Conservation (phyloP, 2,888 invertebrate species). For the Eupithecia subumbrata region DNA sequence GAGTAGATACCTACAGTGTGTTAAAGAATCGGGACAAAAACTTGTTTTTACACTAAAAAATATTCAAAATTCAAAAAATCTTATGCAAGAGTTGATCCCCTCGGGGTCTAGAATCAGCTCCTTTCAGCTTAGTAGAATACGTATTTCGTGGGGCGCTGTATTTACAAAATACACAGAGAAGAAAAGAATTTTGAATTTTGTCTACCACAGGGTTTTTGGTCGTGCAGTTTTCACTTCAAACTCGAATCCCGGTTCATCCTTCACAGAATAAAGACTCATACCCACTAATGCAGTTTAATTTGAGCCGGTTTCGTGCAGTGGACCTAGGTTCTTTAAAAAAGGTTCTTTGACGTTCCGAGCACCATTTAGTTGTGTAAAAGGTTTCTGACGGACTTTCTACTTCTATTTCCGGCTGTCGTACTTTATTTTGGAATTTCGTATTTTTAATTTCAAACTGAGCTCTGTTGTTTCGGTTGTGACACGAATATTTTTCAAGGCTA, state of each 20-base stretch:
- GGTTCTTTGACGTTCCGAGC: not conserved
- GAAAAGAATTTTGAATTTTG: too few relatives aligned
- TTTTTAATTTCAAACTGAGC: not conserved
- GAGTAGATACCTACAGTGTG: too few relatives aligned
- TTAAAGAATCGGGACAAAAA: too few relatives aligned
- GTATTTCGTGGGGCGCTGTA: too few relatives aligned
- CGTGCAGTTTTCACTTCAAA: not conserved
- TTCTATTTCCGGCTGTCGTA: not conserved
- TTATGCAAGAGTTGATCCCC: too few relatives aligned
- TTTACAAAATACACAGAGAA: too few relatives aligned
- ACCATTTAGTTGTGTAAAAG: conserved; percentile 1
- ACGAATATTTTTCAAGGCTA: not conserved
- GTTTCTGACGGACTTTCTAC: not conserved
- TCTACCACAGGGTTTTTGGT: not conserved
- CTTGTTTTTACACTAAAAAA: too few relatives aligned
- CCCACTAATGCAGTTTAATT: not conserved
- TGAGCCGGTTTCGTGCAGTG: not conserved
- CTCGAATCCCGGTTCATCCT: not conserved
- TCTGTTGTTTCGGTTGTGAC: not conserved
- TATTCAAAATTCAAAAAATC: too few relatives aligned
- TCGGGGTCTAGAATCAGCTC: too few relatives aligned
- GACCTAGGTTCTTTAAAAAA: not conserved
- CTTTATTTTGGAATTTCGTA: not conserved
- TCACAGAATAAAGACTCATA: not conserved
- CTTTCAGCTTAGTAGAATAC: too few relatives aligned